Percentiles rank a stretch among this genome's conserved stretches.
Evolutionary conservation across 1,140 invertebrate species (phyloP).

Genomic region (Drosophila pandora): DNA sequence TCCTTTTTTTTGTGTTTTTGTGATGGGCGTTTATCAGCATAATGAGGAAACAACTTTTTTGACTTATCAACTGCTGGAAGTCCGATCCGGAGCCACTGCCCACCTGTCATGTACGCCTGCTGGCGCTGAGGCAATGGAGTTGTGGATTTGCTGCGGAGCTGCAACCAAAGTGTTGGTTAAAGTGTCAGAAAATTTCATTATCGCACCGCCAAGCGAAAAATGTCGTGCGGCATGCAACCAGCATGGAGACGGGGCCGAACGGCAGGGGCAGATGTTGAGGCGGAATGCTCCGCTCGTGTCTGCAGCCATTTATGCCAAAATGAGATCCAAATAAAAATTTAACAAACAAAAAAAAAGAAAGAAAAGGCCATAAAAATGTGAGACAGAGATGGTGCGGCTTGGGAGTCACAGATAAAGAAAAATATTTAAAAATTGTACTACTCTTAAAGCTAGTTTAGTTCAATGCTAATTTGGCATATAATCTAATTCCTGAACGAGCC

Average conservation of each 20-base stretch:
- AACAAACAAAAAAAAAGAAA: slow-evolving; percentile 20
- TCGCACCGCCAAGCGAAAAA: slow-evolving; percentile 72
- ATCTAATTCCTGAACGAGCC: neutral
- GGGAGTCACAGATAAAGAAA: slow-evolving; percentile 10
- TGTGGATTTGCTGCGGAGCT: slow-evolving; percentile 16
- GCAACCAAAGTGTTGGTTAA: slow-evolving; percentile 76
- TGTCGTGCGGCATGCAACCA: slow-evolving; percentile 77
- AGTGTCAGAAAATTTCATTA: slow-evolving; percentile 81
- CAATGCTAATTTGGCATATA: neutral
- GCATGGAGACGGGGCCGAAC: slow-evolving; percentile 5
- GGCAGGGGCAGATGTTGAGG: slow-evolving; percentile 28
- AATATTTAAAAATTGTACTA: neutral
- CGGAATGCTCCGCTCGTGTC: slow-evolving; percentile 61
- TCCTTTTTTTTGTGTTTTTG: slow-evolving; percentile 14
- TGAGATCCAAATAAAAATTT: slow-evolving; percentile 73
- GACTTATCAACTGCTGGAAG: slow-evolving; percentile 70
- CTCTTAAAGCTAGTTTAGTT: no score
- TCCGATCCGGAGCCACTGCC: slow-evolving; percentile 43
- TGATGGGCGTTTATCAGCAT: slow-evolving; percentile 74
- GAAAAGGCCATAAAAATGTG: slow-evolving; percentile 16
- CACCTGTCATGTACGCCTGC: slow-evolving; percentile 56
- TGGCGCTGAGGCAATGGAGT: slow-evolving; percentile 33
- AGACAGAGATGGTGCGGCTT: neutral
- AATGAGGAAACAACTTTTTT: slow-evolving; percentile 79
- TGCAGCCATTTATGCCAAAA: slow-evolving; percentile 78